Evolutionary conservation across 2,797 vertebrate genomes (phyloP), one percentile per base, ranked within the genome.

Genomic region (Lophotriccus pileatus): DNA sequence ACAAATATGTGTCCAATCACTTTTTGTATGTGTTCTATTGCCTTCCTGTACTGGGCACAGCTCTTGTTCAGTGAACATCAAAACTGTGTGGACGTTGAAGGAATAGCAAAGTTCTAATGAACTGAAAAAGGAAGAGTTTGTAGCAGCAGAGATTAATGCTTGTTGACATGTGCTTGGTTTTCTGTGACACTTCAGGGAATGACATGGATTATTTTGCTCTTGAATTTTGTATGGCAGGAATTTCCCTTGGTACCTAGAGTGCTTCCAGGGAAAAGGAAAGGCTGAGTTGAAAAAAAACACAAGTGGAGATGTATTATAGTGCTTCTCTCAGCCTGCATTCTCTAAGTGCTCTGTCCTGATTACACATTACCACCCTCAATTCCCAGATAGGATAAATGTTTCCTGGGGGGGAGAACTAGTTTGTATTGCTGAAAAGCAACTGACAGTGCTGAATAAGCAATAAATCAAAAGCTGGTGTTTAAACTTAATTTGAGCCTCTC

Each of bases 361-460:
- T 92, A 60, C 43, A 36, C 50, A 28, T 91, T 75, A 90, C 64
- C n/a, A 43, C 76, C 55, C 58, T 91, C 0, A 3, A 91, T 90
- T 96, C 66, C 36, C 76, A 82, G 80, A 62, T 47, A 93, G 80
- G 83, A 86, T 87, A 77, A 92, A 77, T 88, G 41, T 93, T 89
- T 94, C 84, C 66, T 78, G 74, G 56, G 75, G 75, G 87, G 90
- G 68, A 53, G n/a, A 59, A 43, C n/a, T 84, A 39, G 69, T 84
- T 87, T 37, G n/a, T 84, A 24, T 70, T 68, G 56, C 84, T 95
- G 91, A 75, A 91, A 87, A 92, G 55, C 89, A 92, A 46, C 46
- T 50, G 72, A 72, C 5, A 17, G 55, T 75, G 85, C 83, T 90
- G 92, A 95, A 81, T 91, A 93, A 93, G 94, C 91, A 91, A 75